These are phyloP conservation scores for Anarsia innoxiella DNA, from an alignment of 2,888 invertebrate species.

Conservation along the genomic window DNA sequence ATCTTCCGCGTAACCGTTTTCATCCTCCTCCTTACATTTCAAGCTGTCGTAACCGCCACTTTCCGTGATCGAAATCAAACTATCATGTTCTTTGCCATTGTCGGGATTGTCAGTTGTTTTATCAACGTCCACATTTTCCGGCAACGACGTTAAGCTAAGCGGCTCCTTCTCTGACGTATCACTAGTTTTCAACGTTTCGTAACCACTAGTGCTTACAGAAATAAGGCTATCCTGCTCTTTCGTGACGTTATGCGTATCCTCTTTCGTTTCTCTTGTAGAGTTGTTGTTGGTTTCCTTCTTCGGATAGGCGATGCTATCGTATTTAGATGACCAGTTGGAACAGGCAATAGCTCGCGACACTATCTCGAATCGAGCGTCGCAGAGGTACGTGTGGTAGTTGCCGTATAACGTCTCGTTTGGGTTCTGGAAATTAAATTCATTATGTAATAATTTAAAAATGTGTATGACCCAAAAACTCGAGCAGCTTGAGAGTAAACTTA, in stretches of 20 bases:
- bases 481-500: conserved; percentile 30
- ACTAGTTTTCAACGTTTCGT: conserved; percentile 49
- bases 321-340: conserved; percentile 84
- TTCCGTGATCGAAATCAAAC: conserved; percentile 73
- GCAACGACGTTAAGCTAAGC: conserved; percentile 51
- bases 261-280: conserved; percentile 44
- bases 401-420: conserved; percentile 82
- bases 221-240: conserved; percentile 64
- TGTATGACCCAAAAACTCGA: neutral
- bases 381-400: conserved; percentile 90
- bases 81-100: conserved; percentile 64
- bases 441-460: neutral
- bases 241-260: conserved; percentile 28
- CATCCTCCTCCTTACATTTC: conserved; percentile 73
- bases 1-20: conserved; percentile 58
- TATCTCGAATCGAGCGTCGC: conserved; percentile 88
- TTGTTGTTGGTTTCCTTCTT: conserved; percentile 58
- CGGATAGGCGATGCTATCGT: conserved; percentile 77
- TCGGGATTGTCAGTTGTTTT: conserved; percentile 18
- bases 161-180: conserved; percentile 50
- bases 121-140: conserved; percentile 31
- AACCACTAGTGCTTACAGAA: conserved; percentile 61
- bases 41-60: conserved; percentile 82
- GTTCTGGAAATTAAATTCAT: too few species aligned
- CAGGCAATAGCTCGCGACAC: conserved; percentile 84